Percentiles rank a stretch among this genome's conserved stretches.
Conservation (phyloP, 2,888 invertebrate species). For the Carterocephalus palaemon region DNA sequence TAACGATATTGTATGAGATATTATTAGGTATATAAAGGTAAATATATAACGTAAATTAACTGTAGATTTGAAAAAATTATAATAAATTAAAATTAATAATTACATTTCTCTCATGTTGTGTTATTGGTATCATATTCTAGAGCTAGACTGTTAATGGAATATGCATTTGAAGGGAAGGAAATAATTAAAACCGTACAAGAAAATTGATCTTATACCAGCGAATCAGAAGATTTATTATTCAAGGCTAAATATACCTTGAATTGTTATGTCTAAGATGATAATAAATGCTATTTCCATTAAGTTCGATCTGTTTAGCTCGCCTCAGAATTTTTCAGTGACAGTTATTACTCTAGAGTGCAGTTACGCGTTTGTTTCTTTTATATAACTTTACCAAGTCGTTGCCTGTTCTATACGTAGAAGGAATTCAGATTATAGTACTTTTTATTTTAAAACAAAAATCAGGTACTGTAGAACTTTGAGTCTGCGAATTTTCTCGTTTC, state of each 20-base stretch:
- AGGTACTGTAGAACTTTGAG: slow-evolving; percentile 11
- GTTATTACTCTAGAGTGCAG: too few relatives aligned
- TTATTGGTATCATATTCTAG: background rate
- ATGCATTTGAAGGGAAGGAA: too few relatives aligned
- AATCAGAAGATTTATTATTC: too few relatives aligned
- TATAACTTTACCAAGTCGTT: slow-evolving; percentile 44
- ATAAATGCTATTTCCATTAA: too few relatives aligned
- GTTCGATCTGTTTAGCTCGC: too few relatives aligned
- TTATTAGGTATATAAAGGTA: slow-evolving; percentile 46
- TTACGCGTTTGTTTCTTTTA: slow-evolving; percentile 40
- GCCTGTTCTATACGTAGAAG: slow-evolving; percentile 48
- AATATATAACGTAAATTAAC: slow-evolving; percentile 43
- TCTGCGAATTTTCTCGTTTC: slow-evolving; percentile 15
- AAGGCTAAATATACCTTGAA: too few relatives aligned
- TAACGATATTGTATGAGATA: slow-evolving; percentile 66
- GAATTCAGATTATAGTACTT: slow-evolving; percentile 33
- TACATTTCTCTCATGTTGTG: slow-evolving; percentile 32
- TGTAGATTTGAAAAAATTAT: slow-evolving; percentile 43
- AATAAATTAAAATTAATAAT: too few relatives aligned
- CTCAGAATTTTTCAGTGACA: too few relatives aligned
- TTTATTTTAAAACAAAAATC: slow-evolving; percentile 10
- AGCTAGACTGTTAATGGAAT: slow-evolving; percentile 1
- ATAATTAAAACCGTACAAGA: too few relatives aligned
- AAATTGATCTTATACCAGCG: too few relatives aligned
- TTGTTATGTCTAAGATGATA: too few relatives aligned